Conservation (phyloP, 2,888 invertebrate species). For the Thymelicus acteon region DNA sequence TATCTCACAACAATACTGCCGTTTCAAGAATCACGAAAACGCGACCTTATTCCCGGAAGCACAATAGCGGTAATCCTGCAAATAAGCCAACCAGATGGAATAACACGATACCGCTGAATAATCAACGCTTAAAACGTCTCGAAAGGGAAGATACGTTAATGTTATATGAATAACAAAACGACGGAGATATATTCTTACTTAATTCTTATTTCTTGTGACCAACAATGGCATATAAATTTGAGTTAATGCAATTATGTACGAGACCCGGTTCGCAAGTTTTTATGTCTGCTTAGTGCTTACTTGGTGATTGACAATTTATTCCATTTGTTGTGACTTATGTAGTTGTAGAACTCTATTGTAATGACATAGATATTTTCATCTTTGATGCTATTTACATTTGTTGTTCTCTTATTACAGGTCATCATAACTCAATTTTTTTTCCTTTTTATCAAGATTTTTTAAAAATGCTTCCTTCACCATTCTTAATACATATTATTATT, state of each 20-base stretch:
- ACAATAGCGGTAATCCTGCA: conserved; percentile 56
- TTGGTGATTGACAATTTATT: conserved; percentile 1
- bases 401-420: too few species aligned
- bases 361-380: too few species aligned
- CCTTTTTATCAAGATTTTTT: too few species aligned
- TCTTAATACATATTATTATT: too few species aligned
- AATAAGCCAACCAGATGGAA: conserved; percentile 70
- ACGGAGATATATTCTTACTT: conserved; percentile 81
- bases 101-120: conserved; percentile 80
- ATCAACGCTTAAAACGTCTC: conserved; percentile 85
- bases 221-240: conserved; percentile 73
- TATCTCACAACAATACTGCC: conserved; percentile 58
- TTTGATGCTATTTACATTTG: too few species aligned
- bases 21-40: conserved; percentile 55
- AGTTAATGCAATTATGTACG: conserved; percentile 1
- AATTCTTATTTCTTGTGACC: conserved; percentile 76
- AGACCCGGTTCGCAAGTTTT: conserved; percentile 3
- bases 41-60: conserved; percentile 57
- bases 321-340: neutral
- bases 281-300: neutral
- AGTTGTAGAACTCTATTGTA: neutral
- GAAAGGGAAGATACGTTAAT: conserved; percentile 84
- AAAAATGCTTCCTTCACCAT: too few species aligned
- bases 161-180: conserved; percentile 84
- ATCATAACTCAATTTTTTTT: too few species aligned